Base-by-base conservation (phyloP, 2,888 invertebrate genomes). In the Choristoneura rosaceana region DNA sequence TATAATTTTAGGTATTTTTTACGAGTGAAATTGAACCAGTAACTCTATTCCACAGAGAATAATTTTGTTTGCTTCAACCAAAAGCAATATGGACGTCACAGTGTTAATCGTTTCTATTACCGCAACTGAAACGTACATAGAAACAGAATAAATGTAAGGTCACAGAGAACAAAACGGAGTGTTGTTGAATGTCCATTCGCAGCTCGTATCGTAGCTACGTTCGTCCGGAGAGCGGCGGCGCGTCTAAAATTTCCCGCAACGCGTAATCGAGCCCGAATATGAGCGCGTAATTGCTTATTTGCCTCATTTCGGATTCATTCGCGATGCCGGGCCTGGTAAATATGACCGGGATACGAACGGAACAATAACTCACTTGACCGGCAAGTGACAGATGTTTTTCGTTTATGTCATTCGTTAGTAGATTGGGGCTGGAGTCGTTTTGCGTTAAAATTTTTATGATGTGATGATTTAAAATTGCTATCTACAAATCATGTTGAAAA, bases 251-350 rank as follows among this genome's bases (percentile, higher is more conserved):
- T 84, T 83, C 84, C 87, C 86, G 84, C 84, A 86, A 79, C 82
- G 85, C 83, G 88, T 87, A 90, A 92, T 90, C 89, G 88, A 88
- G 89, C 85, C 86, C 82, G 84, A 90, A 90, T 89, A 87, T 86
- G 88, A 86, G 84, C 87, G 85, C 83, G 83, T 91, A 92, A 92
- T 93, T 92, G 92, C 88, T 91, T 91, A 91, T 92, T 92, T 92
- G 92, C 91, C 89, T 91, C 90, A 91, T 92, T 91, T 90, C 82
- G 81, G 83, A 92, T 90, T 89, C 87, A 88, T 84, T 86, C 87
- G 84, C 84, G 84, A 85, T 80, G 52, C 79, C 82, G 81, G 84
- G 80, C 82, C 83, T 82, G 78, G 69, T 67, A 69, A 78, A 82
- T 81, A 79, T 78, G 80, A 77, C 76, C 81, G 76, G 75, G 74